Evolutionary conservation across 2,113 vertebrate species (phyloP).

Genomic region (Trogon melanurus): DNA sequence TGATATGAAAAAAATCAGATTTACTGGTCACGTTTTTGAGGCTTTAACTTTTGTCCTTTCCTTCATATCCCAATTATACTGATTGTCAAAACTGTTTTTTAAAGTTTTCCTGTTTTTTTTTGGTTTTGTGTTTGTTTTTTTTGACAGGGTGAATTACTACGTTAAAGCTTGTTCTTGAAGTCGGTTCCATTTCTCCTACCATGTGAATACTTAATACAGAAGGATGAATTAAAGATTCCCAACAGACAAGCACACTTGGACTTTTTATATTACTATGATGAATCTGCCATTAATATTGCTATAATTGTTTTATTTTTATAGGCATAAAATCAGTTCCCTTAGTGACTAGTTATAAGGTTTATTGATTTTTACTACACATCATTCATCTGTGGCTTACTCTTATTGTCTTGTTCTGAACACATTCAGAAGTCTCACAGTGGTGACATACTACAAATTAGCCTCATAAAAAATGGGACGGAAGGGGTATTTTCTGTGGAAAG

Average conservation of each 20-base stretch:
- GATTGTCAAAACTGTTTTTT: constrained; percentile 54
- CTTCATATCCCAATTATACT: not conserved
- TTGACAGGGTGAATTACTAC: constrained; percentile 62
- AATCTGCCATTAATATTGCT: constrained; percentile 77
- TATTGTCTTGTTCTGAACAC: constrained; percentile 69
- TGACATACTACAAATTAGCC: constrained; percentile 72
- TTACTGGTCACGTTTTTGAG: constrained; percentile 7
- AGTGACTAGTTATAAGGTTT: constrained; percentile 80
- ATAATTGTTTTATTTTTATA: constrained; percentile 81
- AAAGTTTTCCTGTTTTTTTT: not conserved
- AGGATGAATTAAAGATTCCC: constrained; percentile 77
- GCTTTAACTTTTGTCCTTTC: constrained; percentile 40
- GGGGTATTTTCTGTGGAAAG: constrained; percentile 69
- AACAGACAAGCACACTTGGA: constrained; percentile 75
- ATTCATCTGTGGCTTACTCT: constrained; percentile 75
- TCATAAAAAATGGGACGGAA: constrained; percentile 57
- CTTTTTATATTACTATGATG: constrained; percentile 77
- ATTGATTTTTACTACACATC: constrained; percentile 81
- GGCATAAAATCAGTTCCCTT: constrained; percentile 77
- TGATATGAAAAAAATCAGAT: not conserved
- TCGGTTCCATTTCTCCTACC: constrained; percentile 50
- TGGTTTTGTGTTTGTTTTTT: not conserved
- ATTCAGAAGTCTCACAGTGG: constrained; percentile 66
- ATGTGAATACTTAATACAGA: constrained; percentile 62
- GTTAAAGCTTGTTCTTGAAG: constrained; percentile 63